Base-by-base conservation (phyloP, 1,140 invertebrate species). In the Pseudoatta argentina region DNA sequence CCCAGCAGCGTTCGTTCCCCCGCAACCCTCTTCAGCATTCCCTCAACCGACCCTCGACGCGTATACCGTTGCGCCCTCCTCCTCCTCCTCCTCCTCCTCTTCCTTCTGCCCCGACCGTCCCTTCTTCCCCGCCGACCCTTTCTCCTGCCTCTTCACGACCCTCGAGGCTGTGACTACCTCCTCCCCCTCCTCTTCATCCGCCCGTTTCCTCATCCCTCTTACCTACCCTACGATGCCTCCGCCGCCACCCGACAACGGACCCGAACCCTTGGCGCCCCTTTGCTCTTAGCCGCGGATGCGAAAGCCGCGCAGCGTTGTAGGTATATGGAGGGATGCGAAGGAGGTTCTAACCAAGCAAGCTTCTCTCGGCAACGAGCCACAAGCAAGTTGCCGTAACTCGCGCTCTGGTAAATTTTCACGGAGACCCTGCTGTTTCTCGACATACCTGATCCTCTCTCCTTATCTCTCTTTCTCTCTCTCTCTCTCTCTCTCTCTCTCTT, bases 361-460 rank as follows among this genome's bases (percentile, higher is more conserved):
- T 75, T 73, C 79, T 73, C 71, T 77, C 61, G 30, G 30, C 64
- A 72, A 87, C 61, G 88, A 82, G 90, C 85, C 78, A 91, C 90
- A 89, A 85, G 75, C 87, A 88, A 88, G 86, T 91, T 91, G 83
- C 87, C 86, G 89, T 92, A 91, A 92, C 89, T 92, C 87, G 92
- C 91, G 92, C 89, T 90, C 85, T 86, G 91, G 88, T 92, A 92
- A 91, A 93, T 93, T 93, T 93, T 91, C 91, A 92, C 88, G 88
- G 88, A 92, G 86, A 88, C 91, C 89, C 83, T 85, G 75, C 94
- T 67, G 71, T 24, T 73, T 30, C 81, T 66, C 59, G 76, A 66
- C 66, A 64, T 57, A 78, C 39, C 67, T 61, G 30, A 55, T 27
- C 51, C 55, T 61, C 73, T 39, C 59, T n/a, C 79, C 51, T 59